These are phyloP conservation scores for Drepana arcuata DNA, from an alignment of 1,140 invertebrate species.

Conservation along the genomic window DNA sequence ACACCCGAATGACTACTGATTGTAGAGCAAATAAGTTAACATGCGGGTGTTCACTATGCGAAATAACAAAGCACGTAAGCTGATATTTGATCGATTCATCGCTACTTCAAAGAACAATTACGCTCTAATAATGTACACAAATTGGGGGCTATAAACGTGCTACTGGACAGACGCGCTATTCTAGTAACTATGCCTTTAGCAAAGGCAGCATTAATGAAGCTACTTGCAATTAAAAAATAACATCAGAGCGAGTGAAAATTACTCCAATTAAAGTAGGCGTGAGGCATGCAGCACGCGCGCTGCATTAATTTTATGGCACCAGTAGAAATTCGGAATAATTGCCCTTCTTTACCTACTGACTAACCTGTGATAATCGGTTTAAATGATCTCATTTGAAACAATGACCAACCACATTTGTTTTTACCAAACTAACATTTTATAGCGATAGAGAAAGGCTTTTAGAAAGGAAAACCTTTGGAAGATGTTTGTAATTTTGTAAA, in stretches of 20 bases:
- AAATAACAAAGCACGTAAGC: constrained; percentile 19
- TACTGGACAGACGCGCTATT: too few relatives aligned
- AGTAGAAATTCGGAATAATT: constrained; percentile 44
- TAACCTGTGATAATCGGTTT: background rate
- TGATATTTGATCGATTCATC: constrained; percentile 9
- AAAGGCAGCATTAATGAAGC: too few relatives aligned
- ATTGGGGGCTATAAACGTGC: constrained; percentile 14
- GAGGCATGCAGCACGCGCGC: constrained; percentile 19
- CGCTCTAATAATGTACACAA: constrained; percentile 33
- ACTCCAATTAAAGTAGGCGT: constrained; percentile 38
- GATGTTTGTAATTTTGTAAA: too few relatives aligned
- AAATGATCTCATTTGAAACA: constrained; percentile 23
- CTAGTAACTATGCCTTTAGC: background rate
- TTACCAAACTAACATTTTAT: too few relatives aligned
- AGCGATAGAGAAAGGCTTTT: too few relatives aligned
- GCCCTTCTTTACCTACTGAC: constrained; percentile 15
- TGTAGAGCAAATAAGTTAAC: constrained; percentile 11
- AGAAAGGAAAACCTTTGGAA: too few relatives aligned
- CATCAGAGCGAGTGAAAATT: constrained; percentile 37
- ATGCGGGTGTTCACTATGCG: constrained; percentile 24
- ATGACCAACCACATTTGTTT: constrained; percentile 17
- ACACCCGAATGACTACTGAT: constrained; percentile 5
- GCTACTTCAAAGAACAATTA: constrained; percentile 27
- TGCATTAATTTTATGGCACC: constrained; percentile 39
- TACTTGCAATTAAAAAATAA: constrained; percentile 30